Evolutionary conservation across 92 coral and sea anemone genomes (phyloP).

Genomic region (Paramuricea clavata): DNA sequence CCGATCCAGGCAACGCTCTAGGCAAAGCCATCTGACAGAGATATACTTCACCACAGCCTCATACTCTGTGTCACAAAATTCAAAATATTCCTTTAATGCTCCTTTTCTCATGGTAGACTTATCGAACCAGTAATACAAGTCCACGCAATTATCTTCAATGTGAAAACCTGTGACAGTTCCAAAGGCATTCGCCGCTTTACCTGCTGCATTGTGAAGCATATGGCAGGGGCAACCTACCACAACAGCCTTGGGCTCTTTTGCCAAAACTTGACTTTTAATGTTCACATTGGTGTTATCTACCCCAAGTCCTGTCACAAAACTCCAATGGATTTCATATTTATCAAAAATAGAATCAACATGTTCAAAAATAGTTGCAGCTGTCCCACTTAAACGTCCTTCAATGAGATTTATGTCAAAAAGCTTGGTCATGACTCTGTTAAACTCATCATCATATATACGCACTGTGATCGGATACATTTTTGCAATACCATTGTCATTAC

Average conservation of each 20-base stretch:
- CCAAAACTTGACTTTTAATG: conserved; percentile 65
- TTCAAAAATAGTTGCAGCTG: conserved; percentile 71
- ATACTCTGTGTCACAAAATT: conserved; percentile 64
- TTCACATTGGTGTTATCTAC: conserved; percentile 76
- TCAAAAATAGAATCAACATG: conserved; percentile 52
- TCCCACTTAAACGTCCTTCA: conserved; percentile 43
- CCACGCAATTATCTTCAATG: conserved; percentile 69
- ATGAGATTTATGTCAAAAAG: conserved; percentile 60
- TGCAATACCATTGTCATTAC: conserved; percentile 70
- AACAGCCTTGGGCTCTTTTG: conserved; percentile 55
- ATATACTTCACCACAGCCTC: conserved; percentile 63
- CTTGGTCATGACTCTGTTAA: conserved; percentile 66
- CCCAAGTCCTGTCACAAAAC: conserved; percentile 66
- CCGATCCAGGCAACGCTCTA: conserved; percentile 65
- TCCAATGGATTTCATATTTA: conserved; percentile 53
- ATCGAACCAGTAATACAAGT: conserved; percentile 70
- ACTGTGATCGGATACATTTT: conserved; percentile 66
- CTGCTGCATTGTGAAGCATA: conserved; percentile 74
- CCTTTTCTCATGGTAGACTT: conserved; percentile 68
- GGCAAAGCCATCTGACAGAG: conserved; percentile 56
- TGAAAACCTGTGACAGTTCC: conserved; percentile 65
- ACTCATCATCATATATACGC: conserved; percentile 62
- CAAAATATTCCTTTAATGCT: conserved; percentile 62
- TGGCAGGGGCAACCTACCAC: conserved; percentile 72
- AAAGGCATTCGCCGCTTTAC: conserved; percentile 65